Percentiles rank a stretch among this genome's conserved stretches.
phyloP scores from a whole-genome alignment of 2,888 invertebrate genomes.

The Megaustenia siamemsis region DNA sequence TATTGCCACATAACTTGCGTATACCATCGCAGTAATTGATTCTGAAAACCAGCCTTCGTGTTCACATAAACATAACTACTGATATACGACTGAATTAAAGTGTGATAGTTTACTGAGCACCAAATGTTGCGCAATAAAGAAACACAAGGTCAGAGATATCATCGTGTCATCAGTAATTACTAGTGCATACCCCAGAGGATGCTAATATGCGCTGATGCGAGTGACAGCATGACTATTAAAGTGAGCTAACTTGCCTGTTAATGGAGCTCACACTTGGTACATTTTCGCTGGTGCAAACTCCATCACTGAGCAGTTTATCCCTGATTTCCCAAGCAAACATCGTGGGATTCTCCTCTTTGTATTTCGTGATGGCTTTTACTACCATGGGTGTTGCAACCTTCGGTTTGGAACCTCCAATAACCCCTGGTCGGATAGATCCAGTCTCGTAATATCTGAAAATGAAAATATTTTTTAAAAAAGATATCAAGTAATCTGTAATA shows the following conservation, averaged over 20 bases:
- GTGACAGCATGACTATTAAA: neutral
- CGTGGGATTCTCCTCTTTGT: conserved; percentile 98
- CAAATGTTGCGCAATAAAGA: too few relatives aligned
- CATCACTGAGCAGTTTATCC: conserved; percentile 96
- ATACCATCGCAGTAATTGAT: too few relatives aligned
- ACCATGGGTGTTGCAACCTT: conserved; percentile 99
- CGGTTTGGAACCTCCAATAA: conserved; percentile 99
- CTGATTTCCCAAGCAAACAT: conserved; percentile 99
- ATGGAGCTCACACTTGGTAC: conserved; percentile 99
- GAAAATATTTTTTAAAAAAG: too few relatives aligned
- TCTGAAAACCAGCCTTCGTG: too few relatives aligned
- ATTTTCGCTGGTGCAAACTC: conserved; percentile 98
- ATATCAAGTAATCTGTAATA: too few relatives aligned
- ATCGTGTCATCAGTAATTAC: too few relatives aligned
- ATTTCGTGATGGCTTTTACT: conserved; percentile 98
- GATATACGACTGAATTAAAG: too few relatives aligned
- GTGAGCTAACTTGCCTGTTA: conserved; percentile 87
- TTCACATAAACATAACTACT: too few relatives aligned
- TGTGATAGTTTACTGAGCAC: too few relatives aligned
- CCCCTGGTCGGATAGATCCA: conserved; percentile 98
- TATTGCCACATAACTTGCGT: too few relatives aligned
- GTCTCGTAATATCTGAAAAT: conserved; percentile 97
- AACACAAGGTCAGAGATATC: too few relatives aligned
- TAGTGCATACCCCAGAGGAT: too few relatives aligned
- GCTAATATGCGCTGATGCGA: neutral